phyloP scores from a whole-genome alignment of 2,113 vertebrate species.

The Anthoscopus minutus region DNA sequence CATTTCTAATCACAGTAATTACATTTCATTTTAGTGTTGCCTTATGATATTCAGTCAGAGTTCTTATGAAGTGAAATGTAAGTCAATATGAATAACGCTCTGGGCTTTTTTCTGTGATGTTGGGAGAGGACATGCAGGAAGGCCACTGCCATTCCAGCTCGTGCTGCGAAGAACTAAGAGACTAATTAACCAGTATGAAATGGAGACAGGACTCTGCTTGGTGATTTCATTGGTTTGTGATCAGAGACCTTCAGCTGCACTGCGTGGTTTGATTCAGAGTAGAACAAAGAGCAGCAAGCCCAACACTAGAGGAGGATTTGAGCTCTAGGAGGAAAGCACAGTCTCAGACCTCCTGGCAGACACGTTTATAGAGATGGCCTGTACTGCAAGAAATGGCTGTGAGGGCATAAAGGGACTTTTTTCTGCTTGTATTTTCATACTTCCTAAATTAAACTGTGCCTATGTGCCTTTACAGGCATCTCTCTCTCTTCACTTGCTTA shows the following conservation, averaged over 20 bases:
- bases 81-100: background rate
- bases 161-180: background rate
- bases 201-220: background rate
- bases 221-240: background rate
- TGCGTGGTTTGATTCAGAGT: background rate
- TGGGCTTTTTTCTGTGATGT: background rate
- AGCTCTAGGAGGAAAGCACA: background rate
- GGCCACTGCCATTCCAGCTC: background rate
- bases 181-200: background rate
- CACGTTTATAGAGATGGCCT: background rate
- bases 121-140: background rate
- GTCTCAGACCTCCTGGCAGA: background rate
- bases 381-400: background rate
- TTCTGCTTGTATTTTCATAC: background rate
- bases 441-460: background rate
- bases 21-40: background rate
- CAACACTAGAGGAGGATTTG: background rate
- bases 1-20: background rate
- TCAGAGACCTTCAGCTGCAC: background rate
- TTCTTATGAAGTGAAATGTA: background rate
- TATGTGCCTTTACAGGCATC: background rate
- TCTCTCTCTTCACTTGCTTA: background rate
- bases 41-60: background rate
- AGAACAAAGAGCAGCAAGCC: background rate
- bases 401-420: background rate